Percentiles rank a stretch among this genome's conserved stretches.
Conservation (phyloP, 2,888 invertebrate genomes). For the Agrochola lota region DNA sequence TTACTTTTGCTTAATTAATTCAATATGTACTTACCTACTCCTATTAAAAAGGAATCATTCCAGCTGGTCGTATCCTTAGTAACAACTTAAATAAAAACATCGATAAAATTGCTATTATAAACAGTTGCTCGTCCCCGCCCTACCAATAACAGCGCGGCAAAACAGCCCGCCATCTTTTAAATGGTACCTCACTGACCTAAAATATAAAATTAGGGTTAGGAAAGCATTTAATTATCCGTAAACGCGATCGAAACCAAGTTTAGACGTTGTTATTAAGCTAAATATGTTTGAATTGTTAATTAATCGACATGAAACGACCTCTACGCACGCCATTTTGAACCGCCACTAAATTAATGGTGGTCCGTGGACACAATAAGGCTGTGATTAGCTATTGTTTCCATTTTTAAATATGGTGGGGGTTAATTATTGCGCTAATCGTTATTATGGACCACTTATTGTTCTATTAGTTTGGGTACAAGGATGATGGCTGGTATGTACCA, state of each 20-base stretch:
- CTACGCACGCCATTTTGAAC: conserved; percentile 78
- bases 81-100: conserved; percentile 4
- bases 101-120: conserved; percentile 21
- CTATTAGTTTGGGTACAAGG: conserved; percentile 53
- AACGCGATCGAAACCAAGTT: conserved; percentile 81
- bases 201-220: conserved; percentile 68
- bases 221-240: conserved; percentile 79
- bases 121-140: conserved; percentile 20
- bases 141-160: conserved; percentile 44
- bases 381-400: conserved; percentile 66
- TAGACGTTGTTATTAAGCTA: conserved; percentile 85
- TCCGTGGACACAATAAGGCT: conserved; percentile 61
- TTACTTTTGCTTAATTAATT: not conserved
- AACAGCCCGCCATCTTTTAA: conserved; percentile 56
- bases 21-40: too few relatives aligned
- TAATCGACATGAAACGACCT: conserved; percentile 79
- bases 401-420: conserved; percentile 56
- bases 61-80: not conserved
- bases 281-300: conserved; percentile 89
- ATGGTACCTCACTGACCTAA: conserved; percentile 53
- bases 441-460: conserved; percentile 50
- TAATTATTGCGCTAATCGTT: conserved; percentile 54
- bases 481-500: conserved; percentile 20
- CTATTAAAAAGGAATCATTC: not conserved
- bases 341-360: conserved; percentile 63